These are phyloP conservation scores for Escarpia spicata DNA, from an alignment of 2,888 invertebrate species.

Conservation along the genomic window DNA sequence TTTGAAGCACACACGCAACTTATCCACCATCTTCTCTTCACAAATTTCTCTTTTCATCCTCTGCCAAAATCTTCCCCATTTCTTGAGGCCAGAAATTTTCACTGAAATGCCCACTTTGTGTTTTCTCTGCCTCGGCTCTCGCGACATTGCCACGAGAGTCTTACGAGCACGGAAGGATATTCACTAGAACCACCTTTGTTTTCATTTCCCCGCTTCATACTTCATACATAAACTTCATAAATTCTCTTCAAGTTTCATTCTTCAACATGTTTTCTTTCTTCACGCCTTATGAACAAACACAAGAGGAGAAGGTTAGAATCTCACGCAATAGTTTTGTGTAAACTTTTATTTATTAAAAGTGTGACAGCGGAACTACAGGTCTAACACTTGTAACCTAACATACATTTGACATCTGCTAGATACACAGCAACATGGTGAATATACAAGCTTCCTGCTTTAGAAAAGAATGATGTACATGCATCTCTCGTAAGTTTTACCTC, in stretches of 20 bases:
- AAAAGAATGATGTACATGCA: too few relatives aligned
- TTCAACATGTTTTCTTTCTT: background rate
- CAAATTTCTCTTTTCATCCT: background rate
- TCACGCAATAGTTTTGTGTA: background rate
- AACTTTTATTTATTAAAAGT: background rate
- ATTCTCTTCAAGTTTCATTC: slow-evolving; percentile 16
- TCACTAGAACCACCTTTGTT: slow-evolving; percentile 6
- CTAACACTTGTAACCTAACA: too few relatives aligned
- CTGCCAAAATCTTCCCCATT: background rate
- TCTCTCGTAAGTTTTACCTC: too few relatives aligned
- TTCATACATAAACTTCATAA: background rate
- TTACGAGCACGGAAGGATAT: background rate
- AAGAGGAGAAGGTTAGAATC: background rate
- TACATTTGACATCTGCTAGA: too few relatives aligned
- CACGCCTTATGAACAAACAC: slow-evolving; percentile 9
- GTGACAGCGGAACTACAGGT: too few relatives aligned
- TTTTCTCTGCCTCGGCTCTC: background rate
- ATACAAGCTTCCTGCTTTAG: too few relatives aligned
- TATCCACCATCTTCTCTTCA: background rate
- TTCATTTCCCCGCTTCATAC: background rate
- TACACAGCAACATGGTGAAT: too few relatives aligned
- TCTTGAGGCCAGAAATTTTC: background rate
- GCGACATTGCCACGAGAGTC: background rate
- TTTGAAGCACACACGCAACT: background rate
- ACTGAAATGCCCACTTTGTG: background rate